Conservation (phyloP, 2,888 invertebrate genomes). For the Gandaritis pyraliata region DNA sequence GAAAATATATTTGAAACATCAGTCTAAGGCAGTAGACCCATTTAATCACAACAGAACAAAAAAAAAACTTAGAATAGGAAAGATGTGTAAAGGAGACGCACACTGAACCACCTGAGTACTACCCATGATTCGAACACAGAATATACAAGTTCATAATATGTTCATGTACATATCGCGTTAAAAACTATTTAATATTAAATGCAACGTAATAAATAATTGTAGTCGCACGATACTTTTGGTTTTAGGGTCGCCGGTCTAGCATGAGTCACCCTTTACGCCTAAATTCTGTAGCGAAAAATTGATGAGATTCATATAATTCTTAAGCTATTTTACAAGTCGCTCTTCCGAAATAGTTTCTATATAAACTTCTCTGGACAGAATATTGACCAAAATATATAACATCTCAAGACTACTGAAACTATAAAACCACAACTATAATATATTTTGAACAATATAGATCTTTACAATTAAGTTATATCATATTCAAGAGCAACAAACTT, state of each 20-base stretch:
- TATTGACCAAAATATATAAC: slow-evolving; percentile 12
- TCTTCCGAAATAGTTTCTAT: slow-evolving; percentile 16
- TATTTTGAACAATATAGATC: slow-evolving; percentile 9
- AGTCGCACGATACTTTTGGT: not conserved
- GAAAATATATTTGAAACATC: slow-evolving; percentile 75
- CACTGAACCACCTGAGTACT: not conserved
- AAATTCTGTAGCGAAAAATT: slow-evolving; percentile 20
- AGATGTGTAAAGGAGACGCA: slow-evolving; percentile 18
- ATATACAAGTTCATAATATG: too few species aligned
- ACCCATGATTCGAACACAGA: not conserved
- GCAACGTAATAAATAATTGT: too few species aligned
- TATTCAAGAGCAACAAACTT: slow-evolving; percentile 18
- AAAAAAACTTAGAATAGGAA: slow-evolving; percentile 34
- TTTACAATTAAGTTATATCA: slow-evolving; percentile 7
- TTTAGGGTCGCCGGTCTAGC: slow-evolving; percentile 1
- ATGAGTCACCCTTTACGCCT: slow-evolving; percentile 13
- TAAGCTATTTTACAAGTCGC: slow-evolving; percentile 19
- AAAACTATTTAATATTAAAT: too few species aligned
- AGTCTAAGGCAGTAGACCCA: slow-evolving; percentile 83
- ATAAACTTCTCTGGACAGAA: slow-evolving; percentile 23
- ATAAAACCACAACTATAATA: slow-evolving; percentile 19
- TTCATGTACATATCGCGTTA: too few species aligned
- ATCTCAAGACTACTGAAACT: slow-evolving; percentile 9
- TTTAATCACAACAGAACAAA: slow-evolving; percentile 58
- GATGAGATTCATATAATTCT: slow-evolving; percentile 39